Evolutionary conservation across 2,113 vertebrate species (phyloP), one percentile per base, ranked within the genome.

Genomic region (Brachyhypopomus occidentalis): DNA sequence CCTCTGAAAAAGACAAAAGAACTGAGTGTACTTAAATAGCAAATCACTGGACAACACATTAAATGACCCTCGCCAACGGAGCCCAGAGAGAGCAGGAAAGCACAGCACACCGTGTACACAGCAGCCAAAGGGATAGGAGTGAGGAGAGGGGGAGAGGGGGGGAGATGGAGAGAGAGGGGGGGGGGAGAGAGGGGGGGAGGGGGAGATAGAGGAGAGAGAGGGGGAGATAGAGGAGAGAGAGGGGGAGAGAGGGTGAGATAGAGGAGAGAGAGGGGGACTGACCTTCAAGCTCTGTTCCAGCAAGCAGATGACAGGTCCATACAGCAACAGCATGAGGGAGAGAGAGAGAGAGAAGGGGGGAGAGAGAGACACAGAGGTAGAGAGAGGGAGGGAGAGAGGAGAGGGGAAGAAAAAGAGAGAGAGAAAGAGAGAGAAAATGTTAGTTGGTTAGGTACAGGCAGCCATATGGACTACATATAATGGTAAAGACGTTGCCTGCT

Each of bases 251-350:
- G 55, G 58, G 38, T n/a, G n/a, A n/a, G n/a, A n/a, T n/a, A n/a
- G n/a, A n/a, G n/a, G 76, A 36, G 19, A 17, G 30, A 48, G 52
- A 60, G 45, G 41, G 22, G 72, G 63, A 91, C 90, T 90, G 76
- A 93, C 91, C 92, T 91, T 90, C 92, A 36, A 82, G 89, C 89
- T 92, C 91, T 91, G 89, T 58, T 90, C 77, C 89, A 78, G 84
- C 16, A 84, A 87, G 75, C 62, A 77, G 77, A 73, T 60, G 88
- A 76, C 38, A 56, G 78, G 73, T 80, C 34, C 80, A 87, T 85
- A 69, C 76, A 87, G 79, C 80, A 52, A 38, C 70, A 19, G 55
- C 75, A 48, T 41, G 27, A 64, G 22, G 73, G 48, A 69, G 41
- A 66, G 16, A 55, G 58, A 72, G 45, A 64, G 30, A 30, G 30